Evolutionary conservation across 2,797 vertebrate species (phyloP).

Genomic region (Microctenopoma lineatum): DNA sequence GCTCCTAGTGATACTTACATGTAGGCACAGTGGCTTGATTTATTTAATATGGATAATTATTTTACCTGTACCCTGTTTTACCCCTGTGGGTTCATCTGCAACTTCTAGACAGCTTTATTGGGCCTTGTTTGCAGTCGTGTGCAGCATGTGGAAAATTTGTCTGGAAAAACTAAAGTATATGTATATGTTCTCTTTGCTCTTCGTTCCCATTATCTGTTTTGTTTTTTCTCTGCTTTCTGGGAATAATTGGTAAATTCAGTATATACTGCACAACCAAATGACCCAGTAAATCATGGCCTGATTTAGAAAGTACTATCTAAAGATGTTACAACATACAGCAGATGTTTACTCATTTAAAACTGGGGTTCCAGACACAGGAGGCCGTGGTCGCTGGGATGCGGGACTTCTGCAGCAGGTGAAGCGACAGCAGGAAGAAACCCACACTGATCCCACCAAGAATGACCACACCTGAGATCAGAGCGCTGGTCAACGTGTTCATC

Average conservation of each 20-base stretch:
- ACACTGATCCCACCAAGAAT: slow-evolving; percentile 88
- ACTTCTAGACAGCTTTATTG: too few species aligned
- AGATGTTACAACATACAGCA: not conserved
- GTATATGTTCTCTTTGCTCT: not conserved
- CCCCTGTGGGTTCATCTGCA: too few species aligned
- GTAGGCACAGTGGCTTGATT: too few species aligned
- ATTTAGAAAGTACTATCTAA: not conserved
- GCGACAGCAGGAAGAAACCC: slow-evolving; percentile 86
- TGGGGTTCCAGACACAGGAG: slow-evolving; percentile 87
- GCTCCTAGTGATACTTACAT: not conserved
- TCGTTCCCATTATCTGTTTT: not conserved
- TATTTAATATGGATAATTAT: too few species aligned
- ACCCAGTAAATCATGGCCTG: not conserved
- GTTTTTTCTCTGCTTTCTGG: not conserved
- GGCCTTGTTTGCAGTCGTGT: not conserved
- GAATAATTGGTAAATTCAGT: too few species aligned
- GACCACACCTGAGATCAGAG: slow-evolving; percentile 91
- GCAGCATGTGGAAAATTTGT: too few species aligned
- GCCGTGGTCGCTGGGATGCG: slow-evolving; percentile 75
- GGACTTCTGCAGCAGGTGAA: slow-evolving; percentile 88
- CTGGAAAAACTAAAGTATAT: not conserved
- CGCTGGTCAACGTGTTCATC: slow-evolving; percentile 88
- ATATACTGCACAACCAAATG: too few species aligned
- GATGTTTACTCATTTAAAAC: slow-evolving; percentile 85
- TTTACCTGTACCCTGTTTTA: too few species aligned